Base-by-base conservation (phyloP, 2,797 vertebrate genomes). In the Xiphophorus birchmanni region DNA sequence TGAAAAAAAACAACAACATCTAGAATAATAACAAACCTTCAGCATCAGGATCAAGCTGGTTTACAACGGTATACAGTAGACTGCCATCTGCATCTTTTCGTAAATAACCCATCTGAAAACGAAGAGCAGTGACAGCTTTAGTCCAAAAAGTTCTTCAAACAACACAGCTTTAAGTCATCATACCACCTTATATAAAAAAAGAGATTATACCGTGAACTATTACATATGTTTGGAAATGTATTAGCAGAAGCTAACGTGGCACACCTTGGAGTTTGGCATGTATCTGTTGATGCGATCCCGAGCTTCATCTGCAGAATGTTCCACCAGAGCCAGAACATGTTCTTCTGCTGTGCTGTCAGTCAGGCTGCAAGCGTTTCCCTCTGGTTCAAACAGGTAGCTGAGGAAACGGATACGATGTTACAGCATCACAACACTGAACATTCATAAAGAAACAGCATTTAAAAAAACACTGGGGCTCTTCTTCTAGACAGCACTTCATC, bases 311-410 rank as follows among this genome's bases (percentile, higher is more conserved):
- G 98, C 99, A 0, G 99, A 98, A 0, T 99, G 98, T 86, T 99
- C 99, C 84, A 98, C 99, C 54, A 99, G 95, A 0, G 98, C 98
- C 86, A 99, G 91, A 78, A 99, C 98, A 0, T 99, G 98, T 84
- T 99, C 99, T 92, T 99, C 99, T 0, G 98, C 98, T 0, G 99
- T 99, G 87, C 98, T 99, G 95, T 99, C 99, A 0, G 99, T 99
- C 92, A 97, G 89, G 90, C 99, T 99, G 94, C 98, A 99, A 0
- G 99, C 98, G 0, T 97, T 99, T 23, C 98, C 98, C 90, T 99
- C 98, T 0, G 96, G 97, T 92, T 99, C 99, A 93, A 96, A 99
- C 86, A 98, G 93, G 88, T 97, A 97, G 92, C 98, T 99, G 88
- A 63, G 73, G 81, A 1, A 23, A 78, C 37, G 88, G 18, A 80